Base-by-base conservation (phyloP, 2,113 vertebrate species). In the Megaleporinus macrocephalus region DNA sequence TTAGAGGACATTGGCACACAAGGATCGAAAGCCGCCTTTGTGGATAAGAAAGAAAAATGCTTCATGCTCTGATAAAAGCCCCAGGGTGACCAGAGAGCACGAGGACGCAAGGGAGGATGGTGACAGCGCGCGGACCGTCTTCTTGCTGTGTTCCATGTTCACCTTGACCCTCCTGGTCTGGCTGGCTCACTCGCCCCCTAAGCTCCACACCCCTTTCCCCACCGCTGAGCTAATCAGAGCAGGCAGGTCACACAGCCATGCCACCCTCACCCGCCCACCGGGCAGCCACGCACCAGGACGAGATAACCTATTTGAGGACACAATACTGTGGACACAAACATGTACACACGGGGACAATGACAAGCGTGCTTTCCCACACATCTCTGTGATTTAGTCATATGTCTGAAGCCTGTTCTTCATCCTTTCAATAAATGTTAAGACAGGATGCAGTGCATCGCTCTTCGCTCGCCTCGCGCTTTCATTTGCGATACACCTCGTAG, bases 131-230 rank as follows among this genome's bases (percentile, higher is more conserved):
- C 13, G 18, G 57, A 49, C 47, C 22, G 41, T 65, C 76, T 22
- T 55, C 44, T 22, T 24, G 36, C n/a, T 72, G 27, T 29, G 33
- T 69, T 63, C 53, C 68, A 44, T 76, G 73, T 53, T 80, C 73
- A 83, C 80, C 73, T 85, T 71, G 61, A 81, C 76, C 83, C 77
- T 20, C 11, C 59, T 69, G 72, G 44, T 66, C 79, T 66, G 24
- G 51, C 27, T 27, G 49, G 53, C 14, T 73, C 2, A 61, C 22
- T 76, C 44, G 63, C 76, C 78, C 63, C n/a, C 75, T 73, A 62
- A 73, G 27, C 41, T 55, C 26, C 53, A n/a, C 44, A 30, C 15
- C 73, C 57, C 57, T 26, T 76, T 70, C 70, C 59, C 75, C 69
- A 70, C 41, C 30, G 62, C 76, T 82, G 79, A 51, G 72, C 47